phyloP scores from a whole-genome alignment of 2,113 vertebrate species.

The Daphoenositta chrysoptera region DNA sequence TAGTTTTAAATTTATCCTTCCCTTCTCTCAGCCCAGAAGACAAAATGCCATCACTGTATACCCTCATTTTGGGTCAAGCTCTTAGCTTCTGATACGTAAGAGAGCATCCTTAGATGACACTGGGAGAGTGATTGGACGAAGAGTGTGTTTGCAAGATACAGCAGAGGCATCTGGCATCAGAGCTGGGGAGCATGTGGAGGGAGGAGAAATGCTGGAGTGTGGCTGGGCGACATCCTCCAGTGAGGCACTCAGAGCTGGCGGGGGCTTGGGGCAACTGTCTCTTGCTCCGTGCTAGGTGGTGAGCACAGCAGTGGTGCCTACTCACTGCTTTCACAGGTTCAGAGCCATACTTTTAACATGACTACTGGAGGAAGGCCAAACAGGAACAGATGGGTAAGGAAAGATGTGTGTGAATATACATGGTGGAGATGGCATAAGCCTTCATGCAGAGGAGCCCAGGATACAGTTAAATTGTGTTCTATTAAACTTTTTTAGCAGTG shows the following conservation, averaged over 20 bases:
- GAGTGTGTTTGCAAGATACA: neutral
- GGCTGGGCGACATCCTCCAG: constrained; percentile 30
- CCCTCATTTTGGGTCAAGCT: neutral
- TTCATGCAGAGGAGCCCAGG: constrained; percentile 13
- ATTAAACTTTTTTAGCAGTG: constrained; percentile 14
- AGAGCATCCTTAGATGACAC: constrained; percentile 28
- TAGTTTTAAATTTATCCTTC: neutral
- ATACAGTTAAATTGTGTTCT: neutral
- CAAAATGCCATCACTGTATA: neutral
- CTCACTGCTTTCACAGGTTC: constrained; percentile 49
- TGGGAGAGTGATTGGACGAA: neutral
- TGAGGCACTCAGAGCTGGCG: constrained; percentile 33
- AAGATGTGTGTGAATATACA: constrained; percentile 52
- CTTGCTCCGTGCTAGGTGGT: neutral
- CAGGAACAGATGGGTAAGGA: constrained; percentile 46
- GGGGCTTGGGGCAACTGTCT: constrained; percentile 45
- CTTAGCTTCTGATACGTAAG: neutral
- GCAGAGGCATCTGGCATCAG: constrained; percentile 7
- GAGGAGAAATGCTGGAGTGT: constrained; percentile 22
- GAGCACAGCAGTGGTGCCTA: constrained; percentile 50
- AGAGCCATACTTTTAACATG: constrained; percentile 41
- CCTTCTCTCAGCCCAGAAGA: neutral
- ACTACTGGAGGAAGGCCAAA: constrained; percentile 54
- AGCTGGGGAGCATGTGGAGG: neutral
- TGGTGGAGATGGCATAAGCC: constrained; percentile 20